Evolutionary conservation across 2,888 invertebrate species (phyloP), one percentile per base, ranked within the genome.

Genomic region (Anaspis maculata): DNA sequence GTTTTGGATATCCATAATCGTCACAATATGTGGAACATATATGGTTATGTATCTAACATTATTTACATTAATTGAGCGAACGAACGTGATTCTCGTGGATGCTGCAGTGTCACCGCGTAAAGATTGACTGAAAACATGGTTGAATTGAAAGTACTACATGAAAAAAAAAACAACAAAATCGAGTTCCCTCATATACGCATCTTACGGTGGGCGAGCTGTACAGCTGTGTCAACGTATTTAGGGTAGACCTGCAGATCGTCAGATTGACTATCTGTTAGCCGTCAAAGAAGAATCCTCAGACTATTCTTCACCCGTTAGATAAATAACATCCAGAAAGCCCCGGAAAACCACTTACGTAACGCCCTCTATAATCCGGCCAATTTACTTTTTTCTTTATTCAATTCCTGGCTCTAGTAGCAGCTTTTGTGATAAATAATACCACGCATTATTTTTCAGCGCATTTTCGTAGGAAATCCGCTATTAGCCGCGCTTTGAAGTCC

Each of bases 21-120:
- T 50, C 47, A 49, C 47, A 45, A 42, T 39, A 48, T 45, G 39
- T 49, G 41, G 37, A 45, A 48, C 46, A 48, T 45, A 44, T 41
- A 42, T 33, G 42, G 5, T n/a, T n/a, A n/a, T n/a, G n/a, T n/a
- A n/a, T n/a, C n/a, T 44, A 50, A 48, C 44, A 45, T 46, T 51
- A 49, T 51, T 37, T 51, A 51, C 49, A 51, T 39, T 35, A 40
- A 44, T 30, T 19, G 34, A 41, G 37, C 25, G 27, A 37, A 39
- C 26, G 28, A 34, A 27, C 30, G 33, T 35, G 37, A 37, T 34
- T 40, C 40, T 15, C 27, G 30, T 23, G 37, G 34, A 25, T 11
- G 19, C 22, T 11, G n/a, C n/a, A n/a, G n/a, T n/a, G n/a, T n/a
- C n/a, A n/a, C n/a, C n/a, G n/a, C n/a, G n/a, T n/a, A n/a, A n/a